phyloP scores from a whole-genome alignment of 1,140 invertebrate genomes.

The Anadara kagoshimensis region DNA sequence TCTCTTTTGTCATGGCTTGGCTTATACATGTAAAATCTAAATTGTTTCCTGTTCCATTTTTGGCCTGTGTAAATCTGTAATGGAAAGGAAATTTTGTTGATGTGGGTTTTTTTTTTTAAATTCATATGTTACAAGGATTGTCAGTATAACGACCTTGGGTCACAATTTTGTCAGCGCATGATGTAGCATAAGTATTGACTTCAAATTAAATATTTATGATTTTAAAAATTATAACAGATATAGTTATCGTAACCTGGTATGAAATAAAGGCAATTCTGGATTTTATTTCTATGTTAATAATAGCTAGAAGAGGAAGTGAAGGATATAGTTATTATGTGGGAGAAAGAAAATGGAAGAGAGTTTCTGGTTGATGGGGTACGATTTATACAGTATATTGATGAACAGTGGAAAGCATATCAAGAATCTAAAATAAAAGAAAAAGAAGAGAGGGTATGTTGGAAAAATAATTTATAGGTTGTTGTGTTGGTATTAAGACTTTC shows the following conservation, averaged over 20 bases:
- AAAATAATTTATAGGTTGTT: neutral
- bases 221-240: too few species aligned
- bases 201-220: too few species aligned
- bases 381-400: constrained; percentile 67
- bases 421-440: constrained; percentile 73
- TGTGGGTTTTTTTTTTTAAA: too few species aligned
- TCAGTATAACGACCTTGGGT: too few species aligned
- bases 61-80: neutral
- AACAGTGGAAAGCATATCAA: constrained; percentile 69
- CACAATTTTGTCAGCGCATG: too few species aligned
- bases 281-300: constrained; percentile 9
- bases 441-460: constrained; percentile 66
- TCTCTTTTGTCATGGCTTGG: neutral
- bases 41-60: too few species aligned
- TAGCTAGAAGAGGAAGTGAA: constrained; percentile 73
- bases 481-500: too few species aligned
- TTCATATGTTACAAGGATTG: too few species aligned
- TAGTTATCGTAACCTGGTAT: too few species aligned
- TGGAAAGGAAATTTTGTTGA: too few species aligned
- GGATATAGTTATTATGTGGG: constrained; percentile 67
- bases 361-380: constrained; percentile 70
- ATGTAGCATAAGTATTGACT: too few species aligned
- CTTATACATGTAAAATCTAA: neutral
- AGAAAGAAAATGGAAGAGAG: constrained; percentile 58
- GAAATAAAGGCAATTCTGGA: too few species aligned